Evolutionary conservation across 1,140 invertebrate genomes (phyloP).

Genomic region (Drosophila tsacasi): DNA sequence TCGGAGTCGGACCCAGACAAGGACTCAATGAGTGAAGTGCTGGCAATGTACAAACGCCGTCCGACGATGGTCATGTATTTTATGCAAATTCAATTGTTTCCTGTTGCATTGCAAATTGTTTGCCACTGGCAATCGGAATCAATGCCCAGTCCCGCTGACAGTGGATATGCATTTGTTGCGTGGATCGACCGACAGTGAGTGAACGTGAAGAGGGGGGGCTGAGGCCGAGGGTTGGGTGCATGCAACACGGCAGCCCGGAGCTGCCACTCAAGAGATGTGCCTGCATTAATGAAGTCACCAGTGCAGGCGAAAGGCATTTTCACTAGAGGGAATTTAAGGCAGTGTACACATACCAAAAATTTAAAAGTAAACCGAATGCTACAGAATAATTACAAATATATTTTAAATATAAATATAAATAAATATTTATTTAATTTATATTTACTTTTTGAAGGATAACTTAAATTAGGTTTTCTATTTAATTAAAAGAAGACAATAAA

Average conservation of each 20-base stretch:
- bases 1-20: background rate
- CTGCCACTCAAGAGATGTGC: constrained; percentile 36
- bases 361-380: background rate
- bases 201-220: background rate
- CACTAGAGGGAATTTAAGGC: background rate
- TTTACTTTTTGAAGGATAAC: too few species aligned
- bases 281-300: constrained; percentile 48
- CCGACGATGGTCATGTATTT: constrained; percentile 71
- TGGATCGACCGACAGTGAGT: constrained; percentile 9
- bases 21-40: constrained; percentile 48
- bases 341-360: background rate
- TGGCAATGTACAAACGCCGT: constrained; percentile 41
- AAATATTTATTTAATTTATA: too few species aligned
- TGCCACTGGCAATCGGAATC: constrained; percentile 49
- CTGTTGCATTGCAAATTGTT: constrained; percentile 76
- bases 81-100: constrained; percentile 83
- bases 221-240: background rate
- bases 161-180: constrained; percentile 46
- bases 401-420: too few species aligned
- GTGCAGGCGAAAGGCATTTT: background rate
- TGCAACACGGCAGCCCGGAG: constrained; percentile 18
- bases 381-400: too few species aligned
- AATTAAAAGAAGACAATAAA: too few species aligned
- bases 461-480: too few species aligned
- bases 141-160: constrained; percentile 19